phyloP scores from a whole-genome alignment of 2,888 invertebrate species.

The Microdon myrmicae region DNA sequence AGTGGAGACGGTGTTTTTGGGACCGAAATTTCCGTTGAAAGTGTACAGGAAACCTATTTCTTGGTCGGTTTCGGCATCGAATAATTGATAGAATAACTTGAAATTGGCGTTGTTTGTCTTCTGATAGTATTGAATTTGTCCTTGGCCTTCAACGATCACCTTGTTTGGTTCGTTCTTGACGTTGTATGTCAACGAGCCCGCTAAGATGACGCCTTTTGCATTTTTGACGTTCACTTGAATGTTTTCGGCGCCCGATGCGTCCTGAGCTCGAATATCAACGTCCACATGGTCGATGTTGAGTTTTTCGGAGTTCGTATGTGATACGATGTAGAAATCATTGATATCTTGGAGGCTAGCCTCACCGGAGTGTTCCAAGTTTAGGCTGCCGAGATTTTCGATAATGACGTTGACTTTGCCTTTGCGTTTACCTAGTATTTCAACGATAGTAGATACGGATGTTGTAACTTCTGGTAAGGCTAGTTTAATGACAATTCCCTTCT shows the following conservation, averaged over 20 bases:
- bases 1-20: conserved; percentile 76
- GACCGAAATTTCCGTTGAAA: conserved; percentile 76
- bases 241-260: conserved; percentile 71
- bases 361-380: conserved; percentile 69
- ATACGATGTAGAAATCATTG: conserved; percentile 74
- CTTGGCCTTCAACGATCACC: conserved; percentile 79
- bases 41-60: conserved; percentile 75
- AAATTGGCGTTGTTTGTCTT: conserved; percentile 78
- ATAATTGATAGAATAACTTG: conserved; percentile 75
- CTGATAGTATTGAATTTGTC: conserved; percentile 76
- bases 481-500: conserved; percentile 71
- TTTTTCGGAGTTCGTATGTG: conserved; percentile 73
- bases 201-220: conserved; percentile 72
- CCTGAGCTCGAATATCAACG: conserved; percentile 73
- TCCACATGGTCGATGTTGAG: conserved; percentile 74
- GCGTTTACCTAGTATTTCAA: conserved; percentile 68
- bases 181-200: conserved; percentile 78
- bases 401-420: conserved; percentile 72
- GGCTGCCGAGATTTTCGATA: conserved; percentile 69
- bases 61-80: conserved; percentile 71
- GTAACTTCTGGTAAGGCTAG: conserved; percentile 69
- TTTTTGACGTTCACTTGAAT: conserved; percentile 74
- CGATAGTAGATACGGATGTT: conserved; percentile 59
- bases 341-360: conserved; percentile 71
- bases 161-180: conserved; percentile 78